Evolutionary conservation across 2,797 vertebrate species (phyloP).

Genomic region (Pipistrellus pygmaeus): DNA sequence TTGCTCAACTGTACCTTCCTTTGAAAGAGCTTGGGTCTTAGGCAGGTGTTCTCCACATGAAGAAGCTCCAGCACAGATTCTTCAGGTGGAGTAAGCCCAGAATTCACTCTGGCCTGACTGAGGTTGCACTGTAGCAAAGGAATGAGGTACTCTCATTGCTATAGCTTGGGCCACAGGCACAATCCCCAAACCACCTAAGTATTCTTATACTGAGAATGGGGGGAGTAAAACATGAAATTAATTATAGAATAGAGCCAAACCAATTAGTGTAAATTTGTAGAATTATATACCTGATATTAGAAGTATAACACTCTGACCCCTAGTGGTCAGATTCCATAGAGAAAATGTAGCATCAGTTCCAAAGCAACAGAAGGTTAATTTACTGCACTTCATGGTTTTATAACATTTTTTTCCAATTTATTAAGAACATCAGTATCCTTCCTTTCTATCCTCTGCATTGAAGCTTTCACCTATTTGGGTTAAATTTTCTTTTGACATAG

Average conservation of each 20-base stretch:
- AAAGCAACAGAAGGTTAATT: background rate
- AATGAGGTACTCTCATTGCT: background rate
- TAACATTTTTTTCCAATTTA: background rate
- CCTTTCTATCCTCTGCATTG: background rate
- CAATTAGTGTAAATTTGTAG: background rate
- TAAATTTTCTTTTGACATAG: background rate
- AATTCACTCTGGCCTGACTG: background rate
- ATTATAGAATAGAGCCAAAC: slow-evolving; percentile 10
- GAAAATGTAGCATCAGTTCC: background rate
- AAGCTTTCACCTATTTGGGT: background rate
- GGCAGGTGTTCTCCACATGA: background rate
- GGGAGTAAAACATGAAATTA: slow-evolving; percentile 42
- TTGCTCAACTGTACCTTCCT: background rate
- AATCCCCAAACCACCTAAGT: background rate
- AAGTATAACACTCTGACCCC: slow-evolving; percentile 66
- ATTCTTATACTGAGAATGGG: background rate
- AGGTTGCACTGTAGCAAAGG: background rate
- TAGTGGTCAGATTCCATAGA: slow-evolving; percentile 60
- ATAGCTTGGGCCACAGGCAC: background rate
- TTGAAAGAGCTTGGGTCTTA: background rate
- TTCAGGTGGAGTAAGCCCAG: background rate
- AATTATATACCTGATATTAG: background rate
- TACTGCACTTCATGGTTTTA: background rate
- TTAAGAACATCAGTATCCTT: background rate
- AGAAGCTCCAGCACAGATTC: background rate